phyloP scores from a whole-genome alignment of 2,113 vertebrate genomes.

The Junco hyemalis region DNA sequence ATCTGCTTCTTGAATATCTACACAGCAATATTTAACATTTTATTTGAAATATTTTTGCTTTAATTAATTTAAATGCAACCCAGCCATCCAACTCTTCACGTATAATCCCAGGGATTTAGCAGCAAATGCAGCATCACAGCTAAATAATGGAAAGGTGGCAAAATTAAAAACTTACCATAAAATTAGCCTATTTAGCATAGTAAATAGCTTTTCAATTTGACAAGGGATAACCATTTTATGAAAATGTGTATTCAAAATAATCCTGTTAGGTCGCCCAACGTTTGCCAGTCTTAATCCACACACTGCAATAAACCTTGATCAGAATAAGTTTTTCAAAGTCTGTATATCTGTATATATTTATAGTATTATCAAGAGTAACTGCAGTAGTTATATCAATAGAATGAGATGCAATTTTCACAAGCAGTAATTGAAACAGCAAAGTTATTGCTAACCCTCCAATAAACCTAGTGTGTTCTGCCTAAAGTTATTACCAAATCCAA shows the following conservation, averaged over 20 bases:
- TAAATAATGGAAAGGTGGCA: not conserved
- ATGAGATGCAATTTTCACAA: not conserved
- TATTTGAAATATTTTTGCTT: not conserved
- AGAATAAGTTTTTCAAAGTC: not conserved
- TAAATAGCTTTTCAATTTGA: conserved; percentile 31
- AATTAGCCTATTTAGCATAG: not conserved
- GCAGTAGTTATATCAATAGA: not conserved
- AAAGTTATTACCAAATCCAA: not conserved
- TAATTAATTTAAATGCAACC: conserved; percentile 32
- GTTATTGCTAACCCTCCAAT: not conserved
- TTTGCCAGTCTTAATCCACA: not conserved
- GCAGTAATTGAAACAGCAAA: conserved; percentile 1
- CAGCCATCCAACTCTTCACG: not conserved
- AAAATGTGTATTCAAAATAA: conserved; percentile 22
- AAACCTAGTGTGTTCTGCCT: not conserved
- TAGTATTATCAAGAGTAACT: not conserved
- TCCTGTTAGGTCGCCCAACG: not conserved
- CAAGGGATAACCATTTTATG: not conserved
- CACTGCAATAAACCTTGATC: not conserved
- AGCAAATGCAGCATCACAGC: not conserved
- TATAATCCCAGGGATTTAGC: not conserved
- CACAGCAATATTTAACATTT: not conserved
- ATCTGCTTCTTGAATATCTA: not conserved
- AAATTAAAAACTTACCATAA: conserved; percentile 16
- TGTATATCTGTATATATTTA: not conserved